Conservation (phyloP, 1,140 invertebrate species). For the Ditylenchus dipsaci region DNA sequence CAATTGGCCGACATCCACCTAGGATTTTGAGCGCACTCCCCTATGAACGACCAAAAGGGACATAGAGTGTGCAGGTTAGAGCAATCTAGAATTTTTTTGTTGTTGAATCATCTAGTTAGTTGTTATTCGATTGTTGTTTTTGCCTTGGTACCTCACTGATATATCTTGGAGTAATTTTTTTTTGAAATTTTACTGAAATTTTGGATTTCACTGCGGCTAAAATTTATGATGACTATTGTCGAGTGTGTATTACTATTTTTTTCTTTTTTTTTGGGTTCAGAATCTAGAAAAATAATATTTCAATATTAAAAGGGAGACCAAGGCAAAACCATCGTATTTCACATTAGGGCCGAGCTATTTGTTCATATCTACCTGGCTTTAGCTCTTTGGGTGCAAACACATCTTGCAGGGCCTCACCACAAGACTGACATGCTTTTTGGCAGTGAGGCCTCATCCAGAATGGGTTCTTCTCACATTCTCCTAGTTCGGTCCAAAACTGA, state of each 20-base stretch:
- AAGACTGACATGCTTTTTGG: conserved; percentile 39
- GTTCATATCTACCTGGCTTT: conserved; percentile 22
- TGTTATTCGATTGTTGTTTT: neutral
- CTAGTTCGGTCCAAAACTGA: conserved; percentile 43
- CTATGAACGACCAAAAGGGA: conserved; percentile 47
- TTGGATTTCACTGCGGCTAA: no score
- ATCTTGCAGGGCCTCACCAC: conserved; percentile 38
- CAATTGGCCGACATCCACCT: conserved; percentile 41
- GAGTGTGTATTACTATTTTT: no score
- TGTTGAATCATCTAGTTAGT: neutral
- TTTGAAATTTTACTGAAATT: no score
- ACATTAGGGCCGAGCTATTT: neutral
- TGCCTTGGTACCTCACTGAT: no score
- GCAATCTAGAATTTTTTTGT: conserved; percentile 16
- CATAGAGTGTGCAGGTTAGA: conserved; percentile 35
- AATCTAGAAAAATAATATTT: neutral
- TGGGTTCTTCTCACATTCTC: conserved; percentile 45
- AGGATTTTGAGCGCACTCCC: conserved; percentile 39
- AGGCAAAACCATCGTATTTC: neutral
- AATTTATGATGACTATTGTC: no score
- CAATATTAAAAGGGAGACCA: neutral
- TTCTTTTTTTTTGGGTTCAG: no score
- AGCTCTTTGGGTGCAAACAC: conserved; percentile 27
- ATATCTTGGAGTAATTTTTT: no score
- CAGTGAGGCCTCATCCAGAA: conserved; percentile 49